Evolutionary conservation across 2,888 invertebrate species (phyloP).

Genomic region (Tridacna crocea): DNA sequence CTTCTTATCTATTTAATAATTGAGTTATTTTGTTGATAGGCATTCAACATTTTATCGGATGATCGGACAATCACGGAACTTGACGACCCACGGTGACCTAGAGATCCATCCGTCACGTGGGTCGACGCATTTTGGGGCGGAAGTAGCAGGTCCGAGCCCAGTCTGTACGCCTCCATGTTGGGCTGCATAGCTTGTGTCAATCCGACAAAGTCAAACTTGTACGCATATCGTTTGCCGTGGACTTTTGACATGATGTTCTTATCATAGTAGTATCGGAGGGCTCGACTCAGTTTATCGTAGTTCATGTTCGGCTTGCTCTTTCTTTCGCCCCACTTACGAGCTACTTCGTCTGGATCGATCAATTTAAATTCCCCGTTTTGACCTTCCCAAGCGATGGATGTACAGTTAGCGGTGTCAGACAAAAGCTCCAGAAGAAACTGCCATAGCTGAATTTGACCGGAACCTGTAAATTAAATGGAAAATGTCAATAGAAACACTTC

Average conservation of each 20-base stretch:
- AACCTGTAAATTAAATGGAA: constrained; percentile 47
- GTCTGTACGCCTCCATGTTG: constrained; percentile 94
- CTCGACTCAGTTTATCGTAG: constrained; percentile 97
- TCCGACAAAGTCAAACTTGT: constrained; percentile 96
- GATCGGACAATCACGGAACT: constrained; percentile 5
- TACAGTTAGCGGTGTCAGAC: constrained; percentile 92
- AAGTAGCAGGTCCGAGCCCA: constrained; percentile 98
- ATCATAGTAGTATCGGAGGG: constrained; percentile 97
- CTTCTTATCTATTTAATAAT: background rate
- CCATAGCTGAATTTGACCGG: constrained; percentile 99
- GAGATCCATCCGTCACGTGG: no score
- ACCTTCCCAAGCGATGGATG: constrained; percentile 98
- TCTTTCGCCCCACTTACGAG: constrained; percentile 96
- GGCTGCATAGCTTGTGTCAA: constrained; percentile 88
- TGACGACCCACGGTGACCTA: background rate
- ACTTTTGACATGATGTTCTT: constrained; percentile 99
- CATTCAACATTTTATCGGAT: background rate
- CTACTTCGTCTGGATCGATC: constrained; percentile 97
- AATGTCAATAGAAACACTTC: no score
- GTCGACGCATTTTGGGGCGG: constrained; percentile 84
- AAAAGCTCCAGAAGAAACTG: constrained; percentile 98
- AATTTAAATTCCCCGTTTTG: constrained; percentile 97
- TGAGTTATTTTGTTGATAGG: background rate
- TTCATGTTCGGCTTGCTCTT: constrained; percentile 99
- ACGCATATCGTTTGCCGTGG: constrained; percentile 97